A percentile compares a stretch with the other conserved stretches of the same genome.
phyloP scores from a whole-genome alignment of 2,888 invertebrate species.

The Gari tellinella region DNA sequence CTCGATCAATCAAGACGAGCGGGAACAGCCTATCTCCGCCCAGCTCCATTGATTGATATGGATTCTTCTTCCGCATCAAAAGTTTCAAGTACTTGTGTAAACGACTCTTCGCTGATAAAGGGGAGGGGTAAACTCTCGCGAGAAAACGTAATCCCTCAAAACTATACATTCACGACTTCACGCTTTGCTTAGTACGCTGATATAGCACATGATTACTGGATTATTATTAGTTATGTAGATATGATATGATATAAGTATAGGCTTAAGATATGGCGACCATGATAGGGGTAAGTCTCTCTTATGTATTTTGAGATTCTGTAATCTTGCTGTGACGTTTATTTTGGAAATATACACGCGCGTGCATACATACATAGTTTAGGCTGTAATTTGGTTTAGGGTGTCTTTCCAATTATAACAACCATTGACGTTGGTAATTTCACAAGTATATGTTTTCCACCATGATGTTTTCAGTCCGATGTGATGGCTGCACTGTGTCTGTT shows the following conservation, averaged over 20 bases:
- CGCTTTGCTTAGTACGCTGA: slow-evolving; percentile 31
- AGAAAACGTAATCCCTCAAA: slow-evolving; percentile 36
- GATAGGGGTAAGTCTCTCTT: slow-evolving; percentile 45
- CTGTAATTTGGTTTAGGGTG: too few species aligned
- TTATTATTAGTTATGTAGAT: slow-evolving; percentile 22
- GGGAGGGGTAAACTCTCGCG: slow-evolving; percentile 21
- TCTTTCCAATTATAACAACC: too few species aligned
- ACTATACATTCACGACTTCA: slow-evolving; percentile 39
- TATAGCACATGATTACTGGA: slow-evolving; percentile 27
- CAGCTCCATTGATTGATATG: slow-evolving; percentile 22
- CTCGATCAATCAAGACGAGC: slow-evolving; percentile 49
- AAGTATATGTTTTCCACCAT: too few species aligned
- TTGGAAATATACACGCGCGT: too few species aligned
- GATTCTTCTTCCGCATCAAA: slow-evolving; percentile 46
- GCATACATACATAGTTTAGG: too few species aligned
- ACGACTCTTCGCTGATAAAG: slow-evolving; percentile 25
- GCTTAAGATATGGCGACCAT: slow-evolving; percentile 46
- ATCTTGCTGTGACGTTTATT: too few species aligned
- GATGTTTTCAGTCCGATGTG: too few species aligned
- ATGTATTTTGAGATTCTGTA: too few species aligned
- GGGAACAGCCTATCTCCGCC: slow-evolving; percentile 10
- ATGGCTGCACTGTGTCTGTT: too few species aligned
- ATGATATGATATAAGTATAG: slow-evolving; percentile 28
- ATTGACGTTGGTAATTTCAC: too few species aligned
- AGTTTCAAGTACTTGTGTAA: slow-evolving; percentile 46